phyloP scores from a whole-genome alignment of 2,113 vertebrate genomes.

The Butorides virescens region DNA sequence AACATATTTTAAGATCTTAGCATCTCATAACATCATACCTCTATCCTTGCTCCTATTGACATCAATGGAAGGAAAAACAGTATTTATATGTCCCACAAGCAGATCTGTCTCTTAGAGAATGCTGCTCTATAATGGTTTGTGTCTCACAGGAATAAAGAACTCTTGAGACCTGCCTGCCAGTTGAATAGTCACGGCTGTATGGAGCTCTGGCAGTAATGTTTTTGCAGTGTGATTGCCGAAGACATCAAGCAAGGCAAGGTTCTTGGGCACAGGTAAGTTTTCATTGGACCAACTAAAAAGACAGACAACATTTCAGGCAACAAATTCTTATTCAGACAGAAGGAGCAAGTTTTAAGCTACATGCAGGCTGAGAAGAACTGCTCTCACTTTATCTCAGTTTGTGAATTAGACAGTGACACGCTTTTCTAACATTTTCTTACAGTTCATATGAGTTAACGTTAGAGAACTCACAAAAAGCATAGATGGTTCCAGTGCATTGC shows the following conservation, averaged over 20 bases:
- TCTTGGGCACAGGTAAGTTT: background rate
- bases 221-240: background rate
- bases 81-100: constrained; percentile 13
- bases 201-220: background rate
- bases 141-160: constrained; percentile 17
- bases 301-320: background rate
- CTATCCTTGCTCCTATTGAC: constrained; percentile 17
- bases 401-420: background rate
- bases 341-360: background rate
- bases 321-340: background rate
- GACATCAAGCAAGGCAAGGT: background rate
- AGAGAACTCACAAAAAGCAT: background rate
- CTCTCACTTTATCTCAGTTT: background rate
- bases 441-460: background rate
- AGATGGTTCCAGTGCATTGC: background rate
- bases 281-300: background rate
- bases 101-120: constrained; percentile 1
- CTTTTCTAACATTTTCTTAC: background rate
- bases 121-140: constrained; percentile 11
- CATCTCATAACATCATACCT: constrained; percentile 28
- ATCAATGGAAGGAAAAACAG: constrained; percentile 1
- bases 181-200: background rate
- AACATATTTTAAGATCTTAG: constrained; percentile 51
- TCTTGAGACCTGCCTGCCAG: background rate
- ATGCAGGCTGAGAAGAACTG: background rate